Percentiles rank a stretch among this genome's conserved stretches.
Evolutionary conservation across 2,888 invertebrate genomes (phyloP).

Genomic region (Dermolepida albohirtum): DNA sequence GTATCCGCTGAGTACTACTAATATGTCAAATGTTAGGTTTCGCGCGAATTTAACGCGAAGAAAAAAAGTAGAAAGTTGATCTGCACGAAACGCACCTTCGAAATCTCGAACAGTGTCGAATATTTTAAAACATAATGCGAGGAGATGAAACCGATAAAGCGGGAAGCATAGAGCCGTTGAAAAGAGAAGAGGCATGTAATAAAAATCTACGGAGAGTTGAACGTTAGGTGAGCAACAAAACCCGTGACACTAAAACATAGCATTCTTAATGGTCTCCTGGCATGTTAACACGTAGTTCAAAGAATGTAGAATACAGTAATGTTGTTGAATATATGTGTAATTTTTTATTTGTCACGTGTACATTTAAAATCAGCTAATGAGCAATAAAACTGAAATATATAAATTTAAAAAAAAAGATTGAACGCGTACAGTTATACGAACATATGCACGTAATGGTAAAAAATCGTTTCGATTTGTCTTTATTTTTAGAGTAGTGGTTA

Average conservation of each 20-base stretch:
- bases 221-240: constrained; percentile 50
- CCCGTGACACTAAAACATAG: constrained; percentile 46
- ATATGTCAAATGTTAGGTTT: no score
- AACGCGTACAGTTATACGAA: neutral
- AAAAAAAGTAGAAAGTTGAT: no score
- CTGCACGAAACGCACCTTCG: no score
- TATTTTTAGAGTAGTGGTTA: no score
- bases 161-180: constrained; percentile 14
- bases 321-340: constrained; percentile 7
- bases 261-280: constrained; percentile 53
- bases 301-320: constrained; percentile 48
- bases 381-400: neutral
- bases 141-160: constrained; percentile 13
- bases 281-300: constrained; percentile 55
- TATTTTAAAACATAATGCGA: no score
- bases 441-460: constrained; percentile 2
- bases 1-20: no score
- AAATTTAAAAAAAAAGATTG: neutral
- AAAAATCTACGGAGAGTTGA: constrained; percentile 50
- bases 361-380: constrained; percentile 1
- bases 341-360: constrained; percentile 9
- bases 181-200: constrained; percentile 32
- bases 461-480: no score
- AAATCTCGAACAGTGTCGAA: no score
- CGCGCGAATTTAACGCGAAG: no score